Evolutionary conservation across 1,140 invertebrate genomes (phyloP), one percentile per base, ranked within the genome.

Genomic region (Drosophila melanica): DNA sequence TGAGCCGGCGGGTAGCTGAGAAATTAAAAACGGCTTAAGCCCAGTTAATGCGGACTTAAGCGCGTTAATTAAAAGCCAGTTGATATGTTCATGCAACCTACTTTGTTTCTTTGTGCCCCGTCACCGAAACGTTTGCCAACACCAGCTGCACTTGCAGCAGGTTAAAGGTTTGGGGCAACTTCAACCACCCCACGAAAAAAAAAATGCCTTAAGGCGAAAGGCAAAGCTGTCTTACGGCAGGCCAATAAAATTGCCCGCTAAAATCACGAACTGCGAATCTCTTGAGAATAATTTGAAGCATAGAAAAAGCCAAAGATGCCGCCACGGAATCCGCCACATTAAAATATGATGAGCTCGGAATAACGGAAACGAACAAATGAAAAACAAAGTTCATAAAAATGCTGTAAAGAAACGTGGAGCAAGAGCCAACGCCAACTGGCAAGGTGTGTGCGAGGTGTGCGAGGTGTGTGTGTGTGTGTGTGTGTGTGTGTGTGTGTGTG

Each of bases 321-420:
- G 59, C 66, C 62, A 42, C 70, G 48, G 73, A 89, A 89, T 89
- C 84, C 82, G 51, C 69, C 69, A 79, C 79, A 87, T 87, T 87
- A 87, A 87, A 87, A 87, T 87, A 89, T 87, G 84, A 87, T 87
- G 84, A 89, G 84, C 68, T 73, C 69, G 39, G 51, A 14, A 60
- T 65, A 80, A 78, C 64, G 64, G 79, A 65, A 87, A 66, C 60
- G 77, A 35, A 59, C 81, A 81, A 81, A 84, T 82, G 79, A 82
- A 89, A 71, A 84, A 77, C 85, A 81, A 89, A 87, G 79, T 84
- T 89, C 81, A 87, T 87, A 87, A 87, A 87, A 87, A 89, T 77
- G 84, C 45, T 79, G 84, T 87, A 87, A 87, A 89, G 81, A 68
- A 47, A 73, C 30, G 64, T 33, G 53, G 51, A 42, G 54, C 41